Conservation (phyloP, 2,888 invertebrate species). For the Homarus gammarus region DNA sequence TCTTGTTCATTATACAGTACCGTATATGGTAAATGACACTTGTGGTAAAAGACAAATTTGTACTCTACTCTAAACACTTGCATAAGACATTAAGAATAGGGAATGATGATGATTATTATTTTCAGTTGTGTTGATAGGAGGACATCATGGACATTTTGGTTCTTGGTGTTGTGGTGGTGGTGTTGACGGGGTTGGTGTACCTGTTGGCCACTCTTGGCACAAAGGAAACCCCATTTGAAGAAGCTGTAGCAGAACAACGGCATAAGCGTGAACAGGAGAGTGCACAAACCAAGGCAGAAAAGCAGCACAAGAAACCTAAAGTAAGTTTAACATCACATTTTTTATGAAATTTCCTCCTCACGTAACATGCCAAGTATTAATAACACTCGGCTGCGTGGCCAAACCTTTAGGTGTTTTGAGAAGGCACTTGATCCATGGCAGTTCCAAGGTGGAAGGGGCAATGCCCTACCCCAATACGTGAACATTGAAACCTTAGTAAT, state of each 20-base stretch:
- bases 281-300: conserved; percentile 43
- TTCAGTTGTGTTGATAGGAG: conserved; percentile 18
- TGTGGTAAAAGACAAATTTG: not conserved
- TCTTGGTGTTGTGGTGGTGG: conserved; percentile 63
- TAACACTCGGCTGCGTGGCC: no score
- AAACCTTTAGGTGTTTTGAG: no score
- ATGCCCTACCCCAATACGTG: no score
- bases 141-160: conserved; percentile 58
- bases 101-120: not conserved
- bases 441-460: no score
- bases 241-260: conserved; percentile 64
- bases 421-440: no score
- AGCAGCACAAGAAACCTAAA: conserved; percentile 58
- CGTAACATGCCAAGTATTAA: no score
- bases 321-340: conserved; percentile 3
- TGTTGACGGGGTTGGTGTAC: conserved; percentile 56
- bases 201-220: conserved; percentile 63
- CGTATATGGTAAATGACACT: not conserved
- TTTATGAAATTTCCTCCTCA: no score
- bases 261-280: conserved; percentile 58
- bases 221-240: conserved; percentile 72
- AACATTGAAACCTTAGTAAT: no score
- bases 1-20: not conserved
- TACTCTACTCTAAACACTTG: not conserved
- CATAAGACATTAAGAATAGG: no score